Evolutionary conservation across 2,888 invertebrate genomes (phyloP).

Genomic region (Drosophila meridiana): DNA sequence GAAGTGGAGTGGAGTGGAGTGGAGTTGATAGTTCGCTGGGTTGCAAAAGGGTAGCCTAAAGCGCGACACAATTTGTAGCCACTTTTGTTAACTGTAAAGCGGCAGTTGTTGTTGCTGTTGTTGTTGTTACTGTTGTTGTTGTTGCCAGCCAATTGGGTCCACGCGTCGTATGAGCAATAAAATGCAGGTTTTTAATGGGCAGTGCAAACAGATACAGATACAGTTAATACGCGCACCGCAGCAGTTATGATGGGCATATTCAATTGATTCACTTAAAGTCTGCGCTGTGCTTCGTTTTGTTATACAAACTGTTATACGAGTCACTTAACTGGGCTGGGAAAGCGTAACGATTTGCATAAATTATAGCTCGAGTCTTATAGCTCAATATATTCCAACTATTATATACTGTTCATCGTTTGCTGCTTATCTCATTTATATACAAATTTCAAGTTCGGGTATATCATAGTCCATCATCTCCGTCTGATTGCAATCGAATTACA

Average conservation of each 20-base stretch:
- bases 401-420: no score
- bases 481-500: conserved; percentile 7
- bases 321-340: not conserved
- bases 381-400: no score
- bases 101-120: conserved; percentile 7
- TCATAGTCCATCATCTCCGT: conserved; percentile 10
- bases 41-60: conserved; percentile 33
- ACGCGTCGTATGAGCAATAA: conserved; percentile 61
- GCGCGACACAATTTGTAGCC: conserved; percentile 42
- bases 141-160: conserved; percentile 48
- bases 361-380: no score
- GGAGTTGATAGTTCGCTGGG: conserved; percentile 56
- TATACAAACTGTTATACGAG: not conserved
- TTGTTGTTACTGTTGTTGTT: conserved; percentile 12
- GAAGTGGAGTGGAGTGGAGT: conserved; percentile 15
- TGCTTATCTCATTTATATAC: not conserved
- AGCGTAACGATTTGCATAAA: not conserved
- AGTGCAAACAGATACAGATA: conserved; percentile 52
- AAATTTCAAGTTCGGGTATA: conserved; percentile 30
- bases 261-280: not conserved
- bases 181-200: conserved; percentile 54
- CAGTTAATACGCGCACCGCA: conserved; percentile 35
- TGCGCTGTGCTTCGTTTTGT: not conserved
- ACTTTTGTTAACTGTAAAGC: conserved; percentile 64
- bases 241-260: conserved; percentile 30